Evolutionary conservation across 2,888 invertebrate genomes (phyloP), one percentile per base, ranked within the genome.

Genomic region (Theretra japonica): DNA sequence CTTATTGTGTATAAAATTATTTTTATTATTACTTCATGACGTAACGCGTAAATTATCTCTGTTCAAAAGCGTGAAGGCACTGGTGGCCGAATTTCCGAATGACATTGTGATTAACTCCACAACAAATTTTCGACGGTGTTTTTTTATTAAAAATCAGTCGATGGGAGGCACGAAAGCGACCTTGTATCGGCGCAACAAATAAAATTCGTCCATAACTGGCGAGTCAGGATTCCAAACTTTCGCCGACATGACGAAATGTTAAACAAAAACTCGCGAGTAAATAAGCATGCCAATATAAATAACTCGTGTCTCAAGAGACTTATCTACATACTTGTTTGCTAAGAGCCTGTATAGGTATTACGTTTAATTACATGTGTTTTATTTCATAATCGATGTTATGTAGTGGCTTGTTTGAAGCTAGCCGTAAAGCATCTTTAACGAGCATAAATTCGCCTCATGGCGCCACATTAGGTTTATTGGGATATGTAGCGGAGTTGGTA

Each of bases 391-490:
- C 30, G 60, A 69, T 56, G 50, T 19, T 53, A 53, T 30, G 53
- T 33, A 41, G 30, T 69, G 53, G 53, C 59, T 72, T 69, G 53
- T 53, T 68, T 58, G 68, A 59, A 65, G 48, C 19, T 28, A 23
- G 53, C 59, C 53, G 72, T 69, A 68, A 58, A 68, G 72, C 74
- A 75, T 74, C 75, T 74, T 76, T 76, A 77, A 77, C 75, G 74
- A 77, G 75, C 79, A 82, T 84, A 83, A 83, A 75, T 77, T 81
- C 80, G 75, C 79, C 79, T 80, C 74, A 75, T 82, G 88, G 88
- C 86, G 88, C 88, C 88, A 82, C 83, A 87, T 86, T 85, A 84
- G 80, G 78, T 80, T 76, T 83, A 80, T 80, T 81, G 85, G 83
- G 81, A 85, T 85, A 19, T 65, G 65, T 82, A 86, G 85, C 83